A percentile compares a stretch with the other conserved stretches of the same genome.
Conservation (phyloP, 2,888 invertebrate genomes). For the Furcula furcula region DNA sequence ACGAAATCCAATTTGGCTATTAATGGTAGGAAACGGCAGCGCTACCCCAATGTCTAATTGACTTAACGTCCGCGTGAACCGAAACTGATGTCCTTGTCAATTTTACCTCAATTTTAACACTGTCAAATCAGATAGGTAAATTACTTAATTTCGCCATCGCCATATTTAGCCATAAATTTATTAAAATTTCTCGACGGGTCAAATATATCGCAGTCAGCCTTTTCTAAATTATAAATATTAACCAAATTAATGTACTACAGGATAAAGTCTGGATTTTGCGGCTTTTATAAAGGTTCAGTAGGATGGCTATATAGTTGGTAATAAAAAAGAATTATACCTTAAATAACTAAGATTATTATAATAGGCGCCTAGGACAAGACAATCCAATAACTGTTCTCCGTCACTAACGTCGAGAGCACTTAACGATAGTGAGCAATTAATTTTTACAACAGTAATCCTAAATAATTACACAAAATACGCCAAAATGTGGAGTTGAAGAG, state of each 20-base stretch:
- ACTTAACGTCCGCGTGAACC: neutral
- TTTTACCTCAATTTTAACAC: constrained; percentile 5
- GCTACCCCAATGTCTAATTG: constrained; percentile 1
- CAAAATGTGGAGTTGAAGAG: neutral
- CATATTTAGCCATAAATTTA: constrained; percentile 24
- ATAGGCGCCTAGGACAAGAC: neutral
- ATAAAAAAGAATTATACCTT: neutral
- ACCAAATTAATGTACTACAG: constrained; percentile 11
- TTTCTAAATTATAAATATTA: constrained; percentile 25
- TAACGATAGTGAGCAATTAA: neutral
- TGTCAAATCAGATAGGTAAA: constrained; percentile 21
- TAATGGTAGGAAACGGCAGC: too few relatives aligned
- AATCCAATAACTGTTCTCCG: neutral
- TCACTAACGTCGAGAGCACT: neutral
- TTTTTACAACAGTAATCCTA: neutral
- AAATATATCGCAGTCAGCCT: constrained; percentile 17
- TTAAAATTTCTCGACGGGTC: constrained; percentile 23
- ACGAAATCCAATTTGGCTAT: too few relatives aligned
- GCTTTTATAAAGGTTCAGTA: neutral
- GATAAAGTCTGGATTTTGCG: constrained; percentile 6
- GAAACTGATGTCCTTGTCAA: neutral
- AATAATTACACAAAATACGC: neutral
- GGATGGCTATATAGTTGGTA: neutral
- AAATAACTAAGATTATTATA: neutral
- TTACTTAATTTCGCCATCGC: constrained; percentile 18